These are phyloP conservation scores for Taxidea taxus DNA, from an alignment of 2,113 vertebrate genomes.

Conservation along the genomic window DNA sequence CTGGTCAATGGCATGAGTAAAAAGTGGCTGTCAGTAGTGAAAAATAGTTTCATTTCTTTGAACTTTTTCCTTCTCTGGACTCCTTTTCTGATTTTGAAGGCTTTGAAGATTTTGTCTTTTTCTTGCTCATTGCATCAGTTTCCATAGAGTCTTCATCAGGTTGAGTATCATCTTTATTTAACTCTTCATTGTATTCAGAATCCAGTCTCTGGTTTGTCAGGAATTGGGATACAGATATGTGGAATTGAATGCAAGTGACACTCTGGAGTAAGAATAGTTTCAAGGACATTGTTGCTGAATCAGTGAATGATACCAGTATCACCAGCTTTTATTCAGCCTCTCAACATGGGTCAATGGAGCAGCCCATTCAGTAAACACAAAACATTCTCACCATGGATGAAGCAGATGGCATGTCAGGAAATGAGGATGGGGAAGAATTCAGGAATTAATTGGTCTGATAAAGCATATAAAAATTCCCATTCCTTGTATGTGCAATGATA, in stretches of 20 bases:
- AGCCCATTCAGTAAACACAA: conserved; percentile 86
- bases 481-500: conserved; percentile 98
- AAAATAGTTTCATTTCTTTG: conserved; percentile 82
- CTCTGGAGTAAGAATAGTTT: conserved; percentile 94
- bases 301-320: conserved; percentile 96
- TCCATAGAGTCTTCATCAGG: conserved; percentile 85
- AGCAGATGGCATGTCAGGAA: conserved; percentile 98
- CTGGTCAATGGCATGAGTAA: neutral
- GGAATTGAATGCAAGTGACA: conserved; percentile 97
- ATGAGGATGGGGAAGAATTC: conserved; percentile 96
- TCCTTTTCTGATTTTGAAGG: conserved; percentile 86
- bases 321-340: conserved; percentile 89
- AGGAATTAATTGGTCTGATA: conserved; percentile 95
- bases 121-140: conserved; percentile 95
- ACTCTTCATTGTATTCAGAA: conserved; percentile 80
- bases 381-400: conserved; percentile 98
- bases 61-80: conserved; percentile 87
- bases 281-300: conserved; percentile 93
- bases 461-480: conserved; percentile 94
- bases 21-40: neutral
- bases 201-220: conserved; percentile 76
- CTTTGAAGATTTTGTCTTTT: conserved; percentile 89
- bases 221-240: conserved; percentile 95
- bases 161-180: conserved; percentile 77
- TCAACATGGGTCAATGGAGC: conserved; percentile 76